Evolutionary conservation across 2,113 vertebrate genomes (phyloP).

Genomic region (Toxostoma redivivum): DNA sequence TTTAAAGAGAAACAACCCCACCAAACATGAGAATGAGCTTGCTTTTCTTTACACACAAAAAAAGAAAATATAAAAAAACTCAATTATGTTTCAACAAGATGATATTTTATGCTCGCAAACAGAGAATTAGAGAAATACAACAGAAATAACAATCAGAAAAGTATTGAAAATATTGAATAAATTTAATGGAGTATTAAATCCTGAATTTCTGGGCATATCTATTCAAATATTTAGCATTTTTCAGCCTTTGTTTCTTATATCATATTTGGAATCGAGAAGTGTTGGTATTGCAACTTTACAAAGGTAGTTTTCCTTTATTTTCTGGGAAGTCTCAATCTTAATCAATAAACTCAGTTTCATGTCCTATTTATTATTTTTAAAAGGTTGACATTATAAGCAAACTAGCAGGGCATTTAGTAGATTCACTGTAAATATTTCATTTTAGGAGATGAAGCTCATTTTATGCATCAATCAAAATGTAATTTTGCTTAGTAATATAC

Average conservation of each 20-base stretch:
- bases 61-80: neutral
- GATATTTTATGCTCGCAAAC: neutral
- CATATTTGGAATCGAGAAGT: neutral
- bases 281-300: neutral
- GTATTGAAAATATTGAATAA: neutral
- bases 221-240: neutral
- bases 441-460: slow-evolving; percentile 9
- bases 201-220: neutral
- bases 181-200: neutral
- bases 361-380: slow-evolving; percentile 29
- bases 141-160: neutral
- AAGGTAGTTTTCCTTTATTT: neutral
- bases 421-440: slow-evolving; percentile 12
- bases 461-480: slow-evolving; percentile 43
- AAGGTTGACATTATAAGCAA: slow-evolving; percentile 10
- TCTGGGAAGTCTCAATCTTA: neutral
- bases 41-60: neutral
- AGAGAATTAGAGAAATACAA: neutral
- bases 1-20: rapidly evolving
- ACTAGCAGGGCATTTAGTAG: neutral
- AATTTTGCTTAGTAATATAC: slow-evolving; percentile 26
- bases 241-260: neutral
- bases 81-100: neutral
- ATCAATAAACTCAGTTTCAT: slow-evolving; percentile 2
- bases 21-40: neutral